Evolutionary conservation across 1,140 invertebrate genomes (phyloP).

Genomic region (Cepaea nemoralis): DNA sequence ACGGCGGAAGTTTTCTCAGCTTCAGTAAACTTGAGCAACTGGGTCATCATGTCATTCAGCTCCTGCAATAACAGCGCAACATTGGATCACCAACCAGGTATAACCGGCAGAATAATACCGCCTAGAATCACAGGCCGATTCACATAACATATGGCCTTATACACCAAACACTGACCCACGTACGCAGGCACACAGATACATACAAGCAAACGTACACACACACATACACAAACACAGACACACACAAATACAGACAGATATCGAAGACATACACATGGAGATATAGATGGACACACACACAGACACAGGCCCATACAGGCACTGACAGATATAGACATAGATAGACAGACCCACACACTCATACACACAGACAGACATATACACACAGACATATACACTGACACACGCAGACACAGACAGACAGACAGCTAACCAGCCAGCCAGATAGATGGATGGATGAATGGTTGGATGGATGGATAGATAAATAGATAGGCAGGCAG

Average conservation of each 20-base stretch:
- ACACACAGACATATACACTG: background rate
- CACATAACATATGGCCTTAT: too few relatives aligned
- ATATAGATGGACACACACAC: background rate
- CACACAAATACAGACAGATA: too few relatives aligned
- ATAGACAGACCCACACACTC: conserved; percentile 20
- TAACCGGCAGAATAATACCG: too few relatives aligned
- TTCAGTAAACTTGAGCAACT: background rate
- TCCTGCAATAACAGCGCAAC: too few relatives aligned
- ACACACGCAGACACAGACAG: conserved; percentile 3
- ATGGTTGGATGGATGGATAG: too few relatives aligned
- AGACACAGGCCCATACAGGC: conserved; percentile 9
- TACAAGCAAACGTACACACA: conserved; percentile 18
- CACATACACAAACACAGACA: conserved; percentile 19
- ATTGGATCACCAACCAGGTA: too few relatives aligned
- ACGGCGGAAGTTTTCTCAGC: background rate
- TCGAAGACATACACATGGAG: background rate
- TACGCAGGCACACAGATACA: conserved; percentile 6
- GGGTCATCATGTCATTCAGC: background rate
- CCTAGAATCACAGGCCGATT: too few relatives aligned
- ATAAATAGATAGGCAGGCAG: too few relatives aligned
- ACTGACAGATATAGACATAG: conserved; percentile 21
- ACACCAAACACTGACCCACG: too few relatives aligned
- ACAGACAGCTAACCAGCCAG: too few relatives aligned
- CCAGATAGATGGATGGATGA: too few relatives aligned
- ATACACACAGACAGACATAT: background rate